These are phyloP conservation scores for Corythornis leucogaster DNA, from an alignment of 2,797 vertebrate species.

Conservation along the genomic window DNA sequence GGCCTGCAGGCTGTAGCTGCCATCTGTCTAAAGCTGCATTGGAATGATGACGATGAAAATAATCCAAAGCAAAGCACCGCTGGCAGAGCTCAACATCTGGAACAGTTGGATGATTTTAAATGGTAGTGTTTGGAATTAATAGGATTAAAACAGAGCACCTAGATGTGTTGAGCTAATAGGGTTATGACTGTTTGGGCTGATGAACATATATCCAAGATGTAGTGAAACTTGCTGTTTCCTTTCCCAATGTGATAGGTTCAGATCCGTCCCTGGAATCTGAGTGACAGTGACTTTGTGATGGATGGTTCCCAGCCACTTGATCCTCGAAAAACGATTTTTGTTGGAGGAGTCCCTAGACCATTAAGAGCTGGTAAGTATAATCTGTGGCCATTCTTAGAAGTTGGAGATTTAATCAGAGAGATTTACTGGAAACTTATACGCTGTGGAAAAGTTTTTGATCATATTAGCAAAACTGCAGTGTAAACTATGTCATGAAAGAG, in stretches of 20 bases:
- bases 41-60: constrained; percentile 15
- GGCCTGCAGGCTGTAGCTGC: not conserved
- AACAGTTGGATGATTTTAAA: constrained; percentile 24
- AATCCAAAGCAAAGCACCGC: not conserved
- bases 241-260: constrained; percentile 85
- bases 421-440: not conserved
- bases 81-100: constrained; percentile 41
- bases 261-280: constrained; percentile 98
- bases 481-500: not conserved
- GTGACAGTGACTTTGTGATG: constrained; percentile 99
- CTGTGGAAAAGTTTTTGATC: not conserved
- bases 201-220: not conserved
- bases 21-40: constrained; percentile 39
- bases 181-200: not conserved
- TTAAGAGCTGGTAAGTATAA: constrained; percentile 91
- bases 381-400: not conserved
- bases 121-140: not conserved
- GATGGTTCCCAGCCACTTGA: constrained; percentile 98
- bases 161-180: not conserved
- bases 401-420: not conserved
- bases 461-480: not conserved
- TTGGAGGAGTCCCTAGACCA: constrained; percentile 95
- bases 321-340: constrained; percentile 99
- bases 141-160: constrained; percentile 1
- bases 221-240: not conserved